Percentiles rank a stretch among this genome's conserved stretches.
Evolutionary conservation across 2,113 vertebrate species (phyloP).

Genomic region (Falcunculus frontatus): DNA sequence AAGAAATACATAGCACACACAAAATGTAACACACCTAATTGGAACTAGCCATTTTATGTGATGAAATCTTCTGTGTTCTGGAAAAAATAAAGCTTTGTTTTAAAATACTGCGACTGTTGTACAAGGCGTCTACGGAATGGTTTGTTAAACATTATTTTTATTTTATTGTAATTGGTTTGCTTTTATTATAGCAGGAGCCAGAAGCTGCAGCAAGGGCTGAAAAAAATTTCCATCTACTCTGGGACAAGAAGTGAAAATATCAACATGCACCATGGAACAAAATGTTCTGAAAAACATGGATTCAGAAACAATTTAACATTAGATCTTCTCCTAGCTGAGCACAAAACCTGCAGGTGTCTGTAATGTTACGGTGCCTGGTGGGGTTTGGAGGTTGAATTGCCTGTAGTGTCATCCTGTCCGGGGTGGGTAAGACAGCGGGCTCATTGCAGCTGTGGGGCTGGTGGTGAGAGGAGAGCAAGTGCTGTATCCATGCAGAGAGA

Average conservation of each 20-base stretch:
- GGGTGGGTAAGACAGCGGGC: accelerated
- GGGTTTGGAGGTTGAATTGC: background rate
- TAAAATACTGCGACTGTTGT: background rate
- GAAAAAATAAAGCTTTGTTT: background rate
- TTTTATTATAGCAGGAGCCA: background rate
- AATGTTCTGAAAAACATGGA: background rate
- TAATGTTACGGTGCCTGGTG: background rate
- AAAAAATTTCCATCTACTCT: background rate
- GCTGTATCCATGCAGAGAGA: accelerated
- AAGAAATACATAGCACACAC: background rate
- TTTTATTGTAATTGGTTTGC: background rate
- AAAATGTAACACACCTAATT: background rate
- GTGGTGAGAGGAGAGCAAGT: accelerated
- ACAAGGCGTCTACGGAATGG: background rate
- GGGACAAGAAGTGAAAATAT: constrained; percentile 1
- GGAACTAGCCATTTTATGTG: background rate
- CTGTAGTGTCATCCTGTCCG: background rate
- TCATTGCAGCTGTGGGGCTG: accelerated
- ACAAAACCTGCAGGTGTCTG: background rate
- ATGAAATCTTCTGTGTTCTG: background rate
- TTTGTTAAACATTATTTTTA: background rate
- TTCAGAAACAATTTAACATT: background rate
- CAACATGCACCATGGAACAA: background rate
- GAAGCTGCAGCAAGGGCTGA: background rate
- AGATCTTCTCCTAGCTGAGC: background rate